These are phyloP conservation scores for Neopelma chrysocephalum DNA, from an alignment of 2,797 vertebrate genomes.

Conservation along the genomic window DNA sequence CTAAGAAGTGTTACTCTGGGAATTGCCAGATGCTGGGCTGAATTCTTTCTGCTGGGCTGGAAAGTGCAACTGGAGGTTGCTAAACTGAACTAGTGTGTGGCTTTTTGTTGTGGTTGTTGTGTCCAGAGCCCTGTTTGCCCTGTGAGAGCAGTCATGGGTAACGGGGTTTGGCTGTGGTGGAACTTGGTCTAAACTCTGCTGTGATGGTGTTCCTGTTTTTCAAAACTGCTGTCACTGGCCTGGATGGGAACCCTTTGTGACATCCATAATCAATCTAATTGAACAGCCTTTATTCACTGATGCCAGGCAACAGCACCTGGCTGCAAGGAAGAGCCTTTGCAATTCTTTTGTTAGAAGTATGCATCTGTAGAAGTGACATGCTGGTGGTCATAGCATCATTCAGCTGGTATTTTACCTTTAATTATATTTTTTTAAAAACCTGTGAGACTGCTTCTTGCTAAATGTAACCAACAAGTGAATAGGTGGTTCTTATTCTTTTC, in stretches of 20 bases:
- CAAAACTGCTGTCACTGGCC: not conserved
- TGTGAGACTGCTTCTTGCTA: constrained; percentile 13
- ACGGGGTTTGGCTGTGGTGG: not conserved
- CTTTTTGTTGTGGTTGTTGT: not conserved
- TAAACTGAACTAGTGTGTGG: not conserved
- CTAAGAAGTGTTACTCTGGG: not conserved
- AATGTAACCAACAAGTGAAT: constrained; percentile 27
- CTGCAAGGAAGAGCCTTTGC: not conserved
- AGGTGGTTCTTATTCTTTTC: not conserved
- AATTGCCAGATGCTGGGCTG: not conserved
- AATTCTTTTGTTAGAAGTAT: not conserved
- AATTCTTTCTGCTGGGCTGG: not conserved
- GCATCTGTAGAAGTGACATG: not conserved
- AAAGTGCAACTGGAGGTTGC: not conserved
- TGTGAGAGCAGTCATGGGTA: not conserved
- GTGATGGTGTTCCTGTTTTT: not conserved
- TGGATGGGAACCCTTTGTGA: not conserved
- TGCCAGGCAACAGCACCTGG: not conserved
- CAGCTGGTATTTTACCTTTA: not conserved
- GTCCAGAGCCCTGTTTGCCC: not conserved
- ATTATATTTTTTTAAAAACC: not conserved
- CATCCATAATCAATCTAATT: not conserved
- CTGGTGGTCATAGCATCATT: not conserved
- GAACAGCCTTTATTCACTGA: not conserved
- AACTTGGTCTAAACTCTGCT: not conserved